Evolutionary conservation across 2,888 invertebrate genomes (phyloP).

Genomic region (Brenthis ino): DNA sequence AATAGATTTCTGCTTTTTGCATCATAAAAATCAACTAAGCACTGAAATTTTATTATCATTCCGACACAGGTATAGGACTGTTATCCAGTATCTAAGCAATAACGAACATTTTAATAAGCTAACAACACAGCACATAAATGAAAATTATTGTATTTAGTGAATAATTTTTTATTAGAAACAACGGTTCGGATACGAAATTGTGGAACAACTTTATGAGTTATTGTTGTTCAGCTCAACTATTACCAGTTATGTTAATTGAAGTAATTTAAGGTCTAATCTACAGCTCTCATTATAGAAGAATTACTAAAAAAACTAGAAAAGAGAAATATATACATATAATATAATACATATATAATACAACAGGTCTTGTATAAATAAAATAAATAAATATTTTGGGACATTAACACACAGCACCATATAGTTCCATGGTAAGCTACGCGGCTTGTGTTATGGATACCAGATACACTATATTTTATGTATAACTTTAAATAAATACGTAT

Average conservation of each 20-base stretch:
- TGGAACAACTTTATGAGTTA: neutral
- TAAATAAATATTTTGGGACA: too few relatives aligned
- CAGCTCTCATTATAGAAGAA: too few relatives aligned
- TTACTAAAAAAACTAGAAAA: too few relatives aligned
- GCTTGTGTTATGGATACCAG: too few relatives aligned
- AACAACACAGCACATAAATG: slow-evolving; percentile 20
- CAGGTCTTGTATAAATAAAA: too few relatives aligned
- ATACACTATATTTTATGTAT: too few relatives aligned
- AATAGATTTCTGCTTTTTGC: neutral
- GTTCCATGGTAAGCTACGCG: too few relatives aligned
- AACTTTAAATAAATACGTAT: too few relatives aligned
- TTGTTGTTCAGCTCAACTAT: neutral
- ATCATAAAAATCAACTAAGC: slow-evolving; percentile 22
- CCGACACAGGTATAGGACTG: slow-evolving; percentile 4
- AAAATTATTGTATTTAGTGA: slow-evolving; percentile 23
- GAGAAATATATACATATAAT: neutral
- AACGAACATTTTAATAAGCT: slow-evolving; percentile 3
- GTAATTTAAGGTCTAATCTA: too few relatives aligned
- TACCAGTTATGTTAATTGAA: slow-evolving; percentile 1
- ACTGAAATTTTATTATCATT: slow-evolving; percentile 34
- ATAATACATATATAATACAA: neutral
- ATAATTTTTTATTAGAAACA: slow-evolving; percentile 29
- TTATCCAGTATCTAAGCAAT: slow-evolving; percentile 15
- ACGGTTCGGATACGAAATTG: slow-evolving; percentile 2
- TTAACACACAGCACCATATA: too few relatives aligned